These are phyloP conservation scores for Apomyelois bistriatella DNA, from an alignment of 2,888 invertebrate species.

Conservation along the genomic window DNA sequence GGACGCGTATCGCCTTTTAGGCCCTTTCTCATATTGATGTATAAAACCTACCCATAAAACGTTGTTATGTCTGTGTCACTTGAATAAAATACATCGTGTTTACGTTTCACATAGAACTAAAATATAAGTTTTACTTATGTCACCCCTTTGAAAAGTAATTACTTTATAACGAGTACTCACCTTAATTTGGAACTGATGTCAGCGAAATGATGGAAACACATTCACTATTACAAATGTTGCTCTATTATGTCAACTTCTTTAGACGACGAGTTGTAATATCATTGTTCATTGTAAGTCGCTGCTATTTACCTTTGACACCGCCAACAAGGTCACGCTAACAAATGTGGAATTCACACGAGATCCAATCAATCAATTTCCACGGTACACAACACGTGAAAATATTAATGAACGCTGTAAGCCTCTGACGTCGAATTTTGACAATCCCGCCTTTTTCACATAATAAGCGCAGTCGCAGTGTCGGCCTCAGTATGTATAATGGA, in stretches of 20 bases:
- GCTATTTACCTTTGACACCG: constrained; percentile 9
- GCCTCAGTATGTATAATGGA: too few species aligned
- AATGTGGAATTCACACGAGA: constrained; percentile 17
- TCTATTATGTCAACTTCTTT: background rate
- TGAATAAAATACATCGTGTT: background rate
- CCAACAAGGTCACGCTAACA: constrained; percentile 16
- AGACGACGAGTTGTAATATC: constrained; percentile 3
- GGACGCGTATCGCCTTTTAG: background rate
- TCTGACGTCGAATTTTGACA: background rate
- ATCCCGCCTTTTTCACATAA: too few species aligned
- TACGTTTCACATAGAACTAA: too few species aligned
- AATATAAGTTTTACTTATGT: too few species aligned
- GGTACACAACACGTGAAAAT: constrained; percentile 6
- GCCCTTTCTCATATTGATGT: background rate
- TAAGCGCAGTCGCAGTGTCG: too few species aligned
- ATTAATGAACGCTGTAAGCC: background rate
- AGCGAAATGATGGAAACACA: background rate
- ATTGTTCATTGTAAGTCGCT: constrained; percentile 10
- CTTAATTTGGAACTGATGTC: background rate
- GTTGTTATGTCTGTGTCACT: too few species aligned
- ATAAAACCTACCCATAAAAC: background rate
- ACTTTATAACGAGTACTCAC: background rate
- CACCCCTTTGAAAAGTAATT: background rate
- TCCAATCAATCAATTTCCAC: constrained; percentile 17
- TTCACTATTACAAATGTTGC: background rate